Evolutionary conservation across 2,888 invertebrate genomes (phyloP), one percentile per base, ranked within the genome.

Genomic region (Sipha maydis): DNA sequence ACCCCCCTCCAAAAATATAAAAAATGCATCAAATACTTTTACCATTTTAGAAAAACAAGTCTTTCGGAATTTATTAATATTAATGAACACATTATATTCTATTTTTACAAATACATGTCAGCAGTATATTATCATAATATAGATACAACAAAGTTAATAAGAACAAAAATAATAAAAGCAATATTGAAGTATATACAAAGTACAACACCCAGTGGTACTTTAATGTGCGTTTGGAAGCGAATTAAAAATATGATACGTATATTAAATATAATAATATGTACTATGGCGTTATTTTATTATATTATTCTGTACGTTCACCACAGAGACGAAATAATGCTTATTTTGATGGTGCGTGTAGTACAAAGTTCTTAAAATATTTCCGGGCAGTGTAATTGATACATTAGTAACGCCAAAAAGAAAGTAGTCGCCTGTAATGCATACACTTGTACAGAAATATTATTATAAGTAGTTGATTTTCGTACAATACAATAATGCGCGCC

Each of bases 371-470:
- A 76, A 84, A 76, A 76, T 76, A 84, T 84, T 84, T 84, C 84
- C 84, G 84, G 75, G 28, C 75, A 34, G 41, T 61, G 84, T 84
- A 76, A 84, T 76, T 76, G 84, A 84, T 84, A 84, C 84, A 61
- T 61, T 73, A 54, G 75, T 84, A 84, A 84, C 84, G 84, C 84
- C 84, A 84, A 84, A 84, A 84, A 61, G 76, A 76, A 84, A 84
- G 75, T 61, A 84, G 75, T 75, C 73, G 76, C 56, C 56, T 41
- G 11, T 11, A 34, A 83, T 56, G 56, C 25, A 54, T 61, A 25
- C 41, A 48, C n/a, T 80, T 38, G 38, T 67, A 80, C 38, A 67
- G 38, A 38, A 25, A 41, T 67, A 80, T 56, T 28, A 80, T 61
- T 61, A 8, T 61, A 61, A 21, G 25, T n/a, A 41, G 80, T 80